Base-by-base conservation (phyloP, 2,797 vertebrate genomes). In the Pseudochromis fuscus region DNA sequence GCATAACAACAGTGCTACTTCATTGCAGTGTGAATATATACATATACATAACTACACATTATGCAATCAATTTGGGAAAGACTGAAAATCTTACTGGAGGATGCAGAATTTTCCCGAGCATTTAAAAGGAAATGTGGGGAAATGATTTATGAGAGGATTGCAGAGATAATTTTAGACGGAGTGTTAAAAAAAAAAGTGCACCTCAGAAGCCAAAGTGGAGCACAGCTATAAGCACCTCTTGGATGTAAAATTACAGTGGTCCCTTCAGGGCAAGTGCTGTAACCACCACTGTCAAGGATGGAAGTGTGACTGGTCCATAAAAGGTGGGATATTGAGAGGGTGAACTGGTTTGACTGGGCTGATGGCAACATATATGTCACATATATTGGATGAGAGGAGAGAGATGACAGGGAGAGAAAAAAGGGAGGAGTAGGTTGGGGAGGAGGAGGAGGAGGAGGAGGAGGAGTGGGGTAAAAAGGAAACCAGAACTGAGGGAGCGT, bases 191-290 rank as follows among this genome's bases (percentile, higher is more conserved):
- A 67, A 86, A 83, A 79, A 65, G 10, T 66, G 33, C 56, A 63
- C 53, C 59, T 75, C 67, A 60, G 68, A 55, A 77, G 78, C 30
- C 56, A 72, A 83, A 83, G 81, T 86, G 60, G 62, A 84, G 71
- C 67, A 64, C 40, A 19, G 77, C 72, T 75, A 42, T 81, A 67
- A 81, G 72, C 77, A 59, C 63, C 61, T 77, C 72, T 82, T 46
- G 67, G 50, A 82, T 82, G 61, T 74, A 71, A 87, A 83, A 85
- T 68, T 72, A 81, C 82, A 82, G 73, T 49, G 61, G 61, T 81
- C 60, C 65, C 81, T 78, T 78, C 27, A 63, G 79, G 85, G 60
- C 15, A 40, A 42, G 25, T 62, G 57, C 27, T 79, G 42, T 56
- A 67, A 38, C 77, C 55, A 38, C 77, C 55, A 61, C 35, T 56